Percentiles rank a stretch among this genome's conserved stretches.
Evolutionary conservation across 1,140 invertebrate species (phyloP).

Genomic region (Nymphalis io): DNA sequence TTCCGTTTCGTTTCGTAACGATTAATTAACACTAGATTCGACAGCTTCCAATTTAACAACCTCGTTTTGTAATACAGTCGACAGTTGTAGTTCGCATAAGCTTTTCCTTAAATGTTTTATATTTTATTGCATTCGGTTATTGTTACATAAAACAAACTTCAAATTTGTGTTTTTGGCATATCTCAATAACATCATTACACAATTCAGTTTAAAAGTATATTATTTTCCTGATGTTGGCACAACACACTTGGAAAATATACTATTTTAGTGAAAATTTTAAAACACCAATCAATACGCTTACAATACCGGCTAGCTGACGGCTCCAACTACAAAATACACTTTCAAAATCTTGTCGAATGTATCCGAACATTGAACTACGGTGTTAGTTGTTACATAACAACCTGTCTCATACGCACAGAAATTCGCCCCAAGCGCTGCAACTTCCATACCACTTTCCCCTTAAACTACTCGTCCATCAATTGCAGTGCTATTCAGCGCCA

Average conservation of each 20-base stretch:
- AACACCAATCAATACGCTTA: no score
- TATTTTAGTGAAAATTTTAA: no score
- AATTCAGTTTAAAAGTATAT: no score
- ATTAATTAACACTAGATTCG: not conserved
- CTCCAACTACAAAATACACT: not conserved
- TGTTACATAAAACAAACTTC: no score
- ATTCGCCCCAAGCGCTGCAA: conserved; percentile 8
- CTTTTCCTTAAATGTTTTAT: not conserved
- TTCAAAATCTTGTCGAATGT: not conserved
- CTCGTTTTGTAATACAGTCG: not conserved
- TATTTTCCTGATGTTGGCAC: no score
- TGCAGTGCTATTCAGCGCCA: not conserved
- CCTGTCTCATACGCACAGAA: conserved; percentile 18
- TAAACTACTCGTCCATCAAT: conserved; percentile 2
- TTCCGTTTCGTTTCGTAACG: conserved; percentile 6
- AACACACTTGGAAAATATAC: no score
- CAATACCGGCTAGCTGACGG: no score
- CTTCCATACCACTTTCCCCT: conserved; percentile 17
- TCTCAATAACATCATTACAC: no score
- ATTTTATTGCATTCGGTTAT: no score
- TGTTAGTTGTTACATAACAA: conserved; percentile 13
- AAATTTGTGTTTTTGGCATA: no score
- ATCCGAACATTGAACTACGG: conserved; percentile 20
- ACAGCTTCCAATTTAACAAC: not conserved
- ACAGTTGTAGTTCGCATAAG: not conserved